phyloP scores from a whole-genome alignment of 1,140 invertebrate species.

The Bradysia coprophila region DNA sequence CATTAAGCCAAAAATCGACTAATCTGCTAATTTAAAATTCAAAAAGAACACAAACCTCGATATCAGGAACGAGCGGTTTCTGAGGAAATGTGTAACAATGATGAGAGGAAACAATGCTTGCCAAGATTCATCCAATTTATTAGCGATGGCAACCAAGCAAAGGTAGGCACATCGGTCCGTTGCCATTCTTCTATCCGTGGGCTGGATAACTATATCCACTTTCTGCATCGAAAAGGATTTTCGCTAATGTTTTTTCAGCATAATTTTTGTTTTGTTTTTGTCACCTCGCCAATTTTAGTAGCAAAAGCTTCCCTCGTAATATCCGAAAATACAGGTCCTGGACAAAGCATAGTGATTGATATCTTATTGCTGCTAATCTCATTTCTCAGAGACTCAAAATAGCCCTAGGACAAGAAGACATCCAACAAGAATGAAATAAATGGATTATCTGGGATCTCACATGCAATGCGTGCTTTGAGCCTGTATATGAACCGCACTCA shows the following conservation, averaged over 20 bases:
- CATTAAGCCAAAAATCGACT: too few species aligned
- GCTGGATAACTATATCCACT: conserved; percentile 29
- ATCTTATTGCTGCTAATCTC: conserved; percentile 41
- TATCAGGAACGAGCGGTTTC: too few species aligned
- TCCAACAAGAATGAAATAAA: conserved; percentile 2
- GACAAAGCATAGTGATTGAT: conserved; percentile 49
- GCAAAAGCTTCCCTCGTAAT: conserved; percentile 52
- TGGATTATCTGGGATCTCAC: conserved; percentile 35
- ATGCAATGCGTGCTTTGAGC: too few species aligned
- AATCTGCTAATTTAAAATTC: too few species aligned
- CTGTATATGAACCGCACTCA: too few species aligned
- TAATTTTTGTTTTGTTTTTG: too few species aligned
- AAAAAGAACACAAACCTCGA: too few species aligned
- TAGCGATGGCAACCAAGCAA: conserved; percentile 54
- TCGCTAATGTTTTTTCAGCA: too few species aligned
- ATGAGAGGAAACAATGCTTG: too few species aligned
- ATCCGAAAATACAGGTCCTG: conserved; percentile 54
- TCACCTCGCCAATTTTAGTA: conserved; percentile 33
- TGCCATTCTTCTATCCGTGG: conserved; percentile 39
- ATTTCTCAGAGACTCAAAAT: conserved; percentile 38
- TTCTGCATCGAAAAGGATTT: too few species aligned
- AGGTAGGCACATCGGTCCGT: conserved; percentile 52
- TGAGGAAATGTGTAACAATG: too few species aligned
- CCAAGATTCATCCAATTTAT: too few species aligned
- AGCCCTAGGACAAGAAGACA: conserved; percentile 33